Evolutionary conservation across 2,113 vertebrate genomes (phyloP).

Genomic region (Sander lucioperca): DNA sequence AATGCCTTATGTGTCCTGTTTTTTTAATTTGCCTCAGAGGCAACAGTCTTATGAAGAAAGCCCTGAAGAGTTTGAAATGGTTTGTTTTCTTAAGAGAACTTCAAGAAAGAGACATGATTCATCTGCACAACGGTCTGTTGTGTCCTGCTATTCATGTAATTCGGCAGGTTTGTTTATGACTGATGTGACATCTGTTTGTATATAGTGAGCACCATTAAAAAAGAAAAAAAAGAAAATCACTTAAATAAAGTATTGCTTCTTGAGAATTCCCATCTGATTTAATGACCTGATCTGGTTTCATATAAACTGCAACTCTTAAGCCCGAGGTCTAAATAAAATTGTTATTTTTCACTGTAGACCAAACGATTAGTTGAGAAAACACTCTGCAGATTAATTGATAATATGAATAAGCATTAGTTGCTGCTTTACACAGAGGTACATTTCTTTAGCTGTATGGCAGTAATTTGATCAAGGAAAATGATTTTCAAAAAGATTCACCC

Average conservation of each 20-base stretch:
- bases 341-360: background rate
- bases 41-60: slow-evolving; percentile 5
- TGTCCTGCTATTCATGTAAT: background rate
- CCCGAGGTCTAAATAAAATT: background rate
- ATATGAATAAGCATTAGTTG: background rate
- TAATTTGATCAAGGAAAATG: background rate
- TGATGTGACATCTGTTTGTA: slow-evolving; percentile 20
- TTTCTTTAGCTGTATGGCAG: background rate
- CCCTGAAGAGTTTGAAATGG: background rate
- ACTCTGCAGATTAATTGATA: background rate
- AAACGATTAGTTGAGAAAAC: background rate
- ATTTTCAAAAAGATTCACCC: background rate
- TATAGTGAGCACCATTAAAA: slow-evolving; percentile 12
- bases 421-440: background rate
- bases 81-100: background rate
- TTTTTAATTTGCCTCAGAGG: background rate
- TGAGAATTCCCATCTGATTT: background rate
- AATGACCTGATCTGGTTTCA: slow-evolving; percentile 5
- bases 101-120: background rate
- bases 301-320: background rate
- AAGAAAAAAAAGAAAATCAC: too few species aligned
- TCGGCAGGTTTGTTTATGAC: background rate
- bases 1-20: background rate
- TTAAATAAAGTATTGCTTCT: slow-evolving; percentile 45
- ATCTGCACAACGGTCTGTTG: background rate